phyloP scores from a whole-genome alignment of 2,888 invertebrate genomes.

The Diarsia mendica region DNA sequence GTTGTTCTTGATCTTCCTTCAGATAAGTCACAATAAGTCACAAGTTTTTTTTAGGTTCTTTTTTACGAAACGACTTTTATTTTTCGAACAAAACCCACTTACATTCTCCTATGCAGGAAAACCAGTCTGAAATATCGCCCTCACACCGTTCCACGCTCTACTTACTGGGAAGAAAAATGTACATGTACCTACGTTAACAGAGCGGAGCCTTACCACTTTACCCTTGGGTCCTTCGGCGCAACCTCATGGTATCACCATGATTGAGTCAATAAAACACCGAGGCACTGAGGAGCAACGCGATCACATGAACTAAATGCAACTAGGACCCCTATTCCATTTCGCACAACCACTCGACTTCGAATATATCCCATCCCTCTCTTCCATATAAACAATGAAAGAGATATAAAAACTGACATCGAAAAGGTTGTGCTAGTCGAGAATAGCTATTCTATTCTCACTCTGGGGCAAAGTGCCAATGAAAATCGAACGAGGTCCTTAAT shows the following conservation, averaged over 20 bases:
- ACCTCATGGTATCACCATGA: slow-evolving; percentile 73
- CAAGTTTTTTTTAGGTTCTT: slow-evolving; percentile 34
- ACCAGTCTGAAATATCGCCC: slow-evolving; percentile 51
- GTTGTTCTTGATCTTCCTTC: slow-evolving; percentile 29
- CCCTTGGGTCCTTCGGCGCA: slow-evolving; percentile 65
- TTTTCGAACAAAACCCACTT: slow-evolving; percentile 39
- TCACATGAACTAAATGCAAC: slow-evolving; percentile 63
- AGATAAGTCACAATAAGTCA: slow-evolving; percentile 46
- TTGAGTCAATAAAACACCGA: slow-evolving; percentile 78
- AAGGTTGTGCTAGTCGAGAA: slow-evolving; percentile 55
- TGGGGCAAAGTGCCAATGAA: slow-evolving; percentile 70
- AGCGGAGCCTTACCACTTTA: slow-evolving; percentile 63
- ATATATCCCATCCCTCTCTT: slow-evolving; percentile 42
- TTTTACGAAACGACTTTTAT: slow-evolving; percentile 36
- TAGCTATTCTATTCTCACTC: slow-evolving; percentile 50
- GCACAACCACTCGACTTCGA: slow-evolving; percentile 24
- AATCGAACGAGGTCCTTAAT: slow-evolving; percentile 70
- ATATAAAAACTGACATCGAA: slow-evolving; percentile 46
- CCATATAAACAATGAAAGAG: slow-evolving; percentile 41
- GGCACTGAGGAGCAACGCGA: slow-evolving; percentile 66
- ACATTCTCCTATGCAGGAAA: slow-evolving; percentile 42
- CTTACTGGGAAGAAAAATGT: slow-evolving; percentile 58
- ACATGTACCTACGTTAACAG: slow-evolving; percentile 55
- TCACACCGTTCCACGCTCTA: slow-evolving; percentile 57
- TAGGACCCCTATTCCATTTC: slow-evolving; percentile 47